Evolutionary conservation across 2,888 invertebrate genomes (phyloP).

Genomic region (Leptinotarsa rubiginosa): DNA sequence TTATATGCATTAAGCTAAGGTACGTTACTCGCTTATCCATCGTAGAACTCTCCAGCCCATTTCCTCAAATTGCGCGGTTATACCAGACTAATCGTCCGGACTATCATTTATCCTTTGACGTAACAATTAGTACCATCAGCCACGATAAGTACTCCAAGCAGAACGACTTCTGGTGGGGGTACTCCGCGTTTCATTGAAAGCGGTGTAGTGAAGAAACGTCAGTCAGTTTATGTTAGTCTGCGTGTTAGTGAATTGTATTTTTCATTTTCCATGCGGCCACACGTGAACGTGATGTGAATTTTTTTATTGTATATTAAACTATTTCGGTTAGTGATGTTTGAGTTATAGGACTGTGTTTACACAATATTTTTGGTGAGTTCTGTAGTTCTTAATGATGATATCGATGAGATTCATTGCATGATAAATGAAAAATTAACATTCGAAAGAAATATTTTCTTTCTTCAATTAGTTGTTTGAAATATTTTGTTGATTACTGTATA

Average conservation of each 20-base stretch:
- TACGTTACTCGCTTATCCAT: background rate
- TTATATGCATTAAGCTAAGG: background rate
- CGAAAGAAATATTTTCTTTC: no score
- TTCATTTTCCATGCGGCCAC: slow-evolving; percentile 48
- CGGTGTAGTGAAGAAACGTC: slow-evolving; percentile 51
- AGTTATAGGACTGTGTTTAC: background rate
- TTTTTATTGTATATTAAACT: background rate
- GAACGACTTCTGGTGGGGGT: slow-evolving; percentile 40
- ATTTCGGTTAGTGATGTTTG: background rate
- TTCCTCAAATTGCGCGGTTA: slow-evolving; percentile 7
- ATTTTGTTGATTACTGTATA: no score
- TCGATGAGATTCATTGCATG: no score
- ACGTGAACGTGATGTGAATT: slow-evolving; percentile 20
- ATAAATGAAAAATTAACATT: no score
- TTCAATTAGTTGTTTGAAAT: no score
- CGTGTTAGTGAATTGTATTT: slow-evolving; percentile 48
- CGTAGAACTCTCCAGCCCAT: slow-evolving; percentile 4
- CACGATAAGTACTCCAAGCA: slow-evolving; percentile 41
- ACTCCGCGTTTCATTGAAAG: slow-evolving; percentile 54
- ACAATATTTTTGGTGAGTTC: background rate
- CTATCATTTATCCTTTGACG: slow-evolving; percentile 19
- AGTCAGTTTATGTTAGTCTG: slow-evolving; percentile 55
- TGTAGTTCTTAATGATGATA: background rate
- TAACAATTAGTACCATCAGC: slow-evolving; percentile 44
- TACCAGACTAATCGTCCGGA: slow-evolving; percentile 11